phyloP scores from a whole-genome alignment of 2,797 vertebrate genomes.

The Nannoperca australis region DNA sequence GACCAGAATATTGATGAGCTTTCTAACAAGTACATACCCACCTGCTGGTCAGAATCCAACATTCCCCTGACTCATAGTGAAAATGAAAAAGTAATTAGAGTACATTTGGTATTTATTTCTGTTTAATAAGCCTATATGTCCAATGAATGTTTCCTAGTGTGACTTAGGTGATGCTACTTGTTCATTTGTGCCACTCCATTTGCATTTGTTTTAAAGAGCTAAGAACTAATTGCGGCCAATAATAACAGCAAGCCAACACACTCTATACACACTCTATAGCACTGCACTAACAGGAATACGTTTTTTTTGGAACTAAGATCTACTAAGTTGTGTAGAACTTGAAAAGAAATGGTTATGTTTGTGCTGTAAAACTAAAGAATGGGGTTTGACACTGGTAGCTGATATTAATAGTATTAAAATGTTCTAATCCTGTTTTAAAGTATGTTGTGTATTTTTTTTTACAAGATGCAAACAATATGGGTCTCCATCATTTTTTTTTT shows the following conservation, averaged over 20 bases:
- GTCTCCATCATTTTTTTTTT: too few relatives aligned
- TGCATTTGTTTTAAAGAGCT: not conserved
- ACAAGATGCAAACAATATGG: too few relatives aligned
- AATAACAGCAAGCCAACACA: not conserved
- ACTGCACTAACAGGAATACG: too few relatives aligned
- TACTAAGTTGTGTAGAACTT: not conserved
- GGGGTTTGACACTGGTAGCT: not conserved
- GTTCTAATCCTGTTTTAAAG: not conserved
- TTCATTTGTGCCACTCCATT: not conserved
- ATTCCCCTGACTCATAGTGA: slow-evolving; percentile 11
- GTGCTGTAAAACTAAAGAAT: not conserved
- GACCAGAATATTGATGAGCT: slow-evolving; percentile 62
- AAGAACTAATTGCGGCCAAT: not conserved
- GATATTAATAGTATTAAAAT: not conserved
- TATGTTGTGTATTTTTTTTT: not conserved
- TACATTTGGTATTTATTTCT: not conserved
- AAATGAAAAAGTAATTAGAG: not conserved
- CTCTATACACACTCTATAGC: too few relatives aligned
- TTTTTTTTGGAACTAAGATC: too few relatives aligned
- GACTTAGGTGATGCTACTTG: not conserved
- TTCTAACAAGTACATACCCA: slow-evolving; percentile 5
- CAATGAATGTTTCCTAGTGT: not conserved
- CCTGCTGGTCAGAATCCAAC: slow-evolving; percentile 30
- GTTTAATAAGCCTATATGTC: not conserved
- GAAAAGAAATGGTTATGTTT: not conserved